A percentile compares a stretch with the other conserved stretches of the same genome.
Conservation (phyloP, 37 sponge, comb jelly and placozoan species). For the Bolinopsis microptera region DNA sequence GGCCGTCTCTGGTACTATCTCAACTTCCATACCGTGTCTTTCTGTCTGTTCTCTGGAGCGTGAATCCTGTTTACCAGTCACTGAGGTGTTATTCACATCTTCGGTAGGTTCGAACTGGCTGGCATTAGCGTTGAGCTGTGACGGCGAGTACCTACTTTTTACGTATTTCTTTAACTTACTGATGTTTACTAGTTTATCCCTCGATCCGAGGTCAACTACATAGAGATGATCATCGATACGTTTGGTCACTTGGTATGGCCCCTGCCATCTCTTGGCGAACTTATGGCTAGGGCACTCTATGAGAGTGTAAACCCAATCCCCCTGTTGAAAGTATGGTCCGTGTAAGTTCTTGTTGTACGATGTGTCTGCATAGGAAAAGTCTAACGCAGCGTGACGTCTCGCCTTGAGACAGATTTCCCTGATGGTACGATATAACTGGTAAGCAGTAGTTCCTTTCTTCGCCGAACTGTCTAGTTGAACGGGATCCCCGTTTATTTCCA, state of each 20-base stretch:
- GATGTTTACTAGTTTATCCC: slow-evolving; percentile 33
- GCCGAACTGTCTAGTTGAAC: no score
- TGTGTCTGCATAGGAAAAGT: slow-evolving; percentile 32
- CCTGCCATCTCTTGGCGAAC: slow-evolving; percentile 55
- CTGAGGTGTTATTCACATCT: not conserved
- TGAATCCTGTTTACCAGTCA: not conserved
- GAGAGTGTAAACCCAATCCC: slow-evolving; percentile 43
- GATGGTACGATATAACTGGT: no score
- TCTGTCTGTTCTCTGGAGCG: not conserved
- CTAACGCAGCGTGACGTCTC: slow-evolving; percentile 35
- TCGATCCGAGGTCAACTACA: not conserved
- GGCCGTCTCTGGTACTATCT: not conserved
- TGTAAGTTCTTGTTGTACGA: slow-evolving; percentile 56
- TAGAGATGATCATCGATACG: slow-evolving; percentile 22
- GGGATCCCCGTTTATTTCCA: no score
- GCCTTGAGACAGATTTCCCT: slow-evolving; percentile 4
- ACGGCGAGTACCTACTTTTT: slow-evolving; percentile 11
- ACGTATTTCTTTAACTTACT: slow-evolving; percentile 37
- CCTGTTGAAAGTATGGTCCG: slow-evolving; percentile 38
- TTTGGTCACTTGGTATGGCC: slow-evolving; percentile 40
- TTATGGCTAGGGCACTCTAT: slow-evolving; percentile 47
- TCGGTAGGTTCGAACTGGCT: not conserved
- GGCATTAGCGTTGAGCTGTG: not conserved
- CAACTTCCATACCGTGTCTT: slow-evolving; percentile 49
- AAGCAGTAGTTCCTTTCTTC: no score